Conservation (phyloP, 2,113 vertebrate species). For the Acrocephalus kingi region DNA sequence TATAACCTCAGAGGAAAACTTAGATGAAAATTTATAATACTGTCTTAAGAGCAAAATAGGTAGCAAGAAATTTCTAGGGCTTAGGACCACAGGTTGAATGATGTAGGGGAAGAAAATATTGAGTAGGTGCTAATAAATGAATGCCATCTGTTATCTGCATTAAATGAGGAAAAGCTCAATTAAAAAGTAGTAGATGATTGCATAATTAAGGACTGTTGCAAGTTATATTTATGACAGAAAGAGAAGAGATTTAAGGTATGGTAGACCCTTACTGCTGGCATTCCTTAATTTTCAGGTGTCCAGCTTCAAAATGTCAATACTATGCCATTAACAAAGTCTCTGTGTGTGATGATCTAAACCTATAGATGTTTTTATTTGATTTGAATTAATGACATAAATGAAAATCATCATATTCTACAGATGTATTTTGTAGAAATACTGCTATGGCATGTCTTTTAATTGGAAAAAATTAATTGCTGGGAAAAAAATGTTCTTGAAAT, state of each 20-base stretch:
- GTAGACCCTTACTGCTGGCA: not conserved
- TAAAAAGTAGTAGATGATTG: not conserved
- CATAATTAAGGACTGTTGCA: not conserved
- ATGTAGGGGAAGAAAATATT: not conserved
- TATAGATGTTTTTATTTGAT: not conserved
- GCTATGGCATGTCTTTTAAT: not conserved
- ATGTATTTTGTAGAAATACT: not conserved
- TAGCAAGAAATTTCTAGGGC: not conserved
- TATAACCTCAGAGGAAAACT: not conserved
- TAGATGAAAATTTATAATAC: not conserved
- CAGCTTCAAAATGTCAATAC: not conserved
- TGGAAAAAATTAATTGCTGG: not conserved
- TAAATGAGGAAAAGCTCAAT: not conserved
- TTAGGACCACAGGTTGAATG: not conserved
- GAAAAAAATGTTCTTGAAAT: not conserved
- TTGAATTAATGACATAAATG: not conserved
- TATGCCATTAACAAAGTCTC: not conserved
- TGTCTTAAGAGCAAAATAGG: not conserved
- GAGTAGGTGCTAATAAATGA: not conserved
- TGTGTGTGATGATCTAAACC: not conserved
- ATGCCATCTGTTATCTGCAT: not conserved
- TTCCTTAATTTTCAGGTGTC: not conserved
- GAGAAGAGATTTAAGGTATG: not conserved
- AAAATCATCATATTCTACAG: not conserved
- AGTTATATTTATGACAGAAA: not conserved